Percentiles rank a stretch among this genome's conserved stretches.
phyloP scores from a whole-genome alignment of 2,888 invertebrate species.

The Cheilosia grossa region DNA sequence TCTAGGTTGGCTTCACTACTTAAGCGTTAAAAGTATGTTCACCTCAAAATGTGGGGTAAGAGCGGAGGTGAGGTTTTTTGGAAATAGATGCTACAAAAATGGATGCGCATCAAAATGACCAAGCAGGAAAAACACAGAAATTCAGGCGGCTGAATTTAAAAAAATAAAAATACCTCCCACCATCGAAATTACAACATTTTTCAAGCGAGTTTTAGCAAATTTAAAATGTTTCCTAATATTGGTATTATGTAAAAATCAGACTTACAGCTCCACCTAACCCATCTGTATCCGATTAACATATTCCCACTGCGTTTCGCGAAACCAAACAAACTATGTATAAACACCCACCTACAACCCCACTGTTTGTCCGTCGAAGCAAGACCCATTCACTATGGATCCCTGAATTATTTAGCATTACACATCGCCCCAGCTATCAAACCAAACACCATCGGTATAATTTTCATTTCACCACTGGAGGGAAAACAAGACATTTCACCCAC shows the following conservation, averaged over 20 bases:
- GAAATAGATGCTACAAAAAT: no score
- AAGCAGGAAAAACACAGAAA: no score
- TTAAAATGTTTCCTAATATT: no score
- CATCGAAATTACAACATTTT: no score
- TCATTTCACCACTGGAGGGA: slow-evolving; percentile 1
- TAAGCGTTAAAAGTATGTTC: no score
- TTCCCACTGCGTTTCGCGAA: not conserved
- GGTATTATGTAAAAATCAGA: not conserved
- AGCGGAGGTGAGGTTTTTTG: no score
- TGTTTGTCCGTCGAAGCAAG: slow-evolving; percentile 6
- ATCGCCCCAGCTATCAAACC: not conserved
- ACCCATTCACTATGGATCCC: slow-evolving; percentile 8
- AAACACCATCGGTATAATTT: slow-evolving; percentile 19
- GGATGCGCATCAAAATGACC: no score
- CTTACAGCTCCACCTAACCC: not conserved
- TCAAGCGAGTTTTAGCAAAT: no score
- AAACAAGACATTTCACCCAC: not conserved
- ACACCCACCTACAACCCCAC: not conserved
- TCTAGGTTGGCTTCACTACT: no score
- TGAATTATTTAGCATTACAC: slow-evolving; percentile 41
- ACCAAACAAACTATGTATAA: not conserved
- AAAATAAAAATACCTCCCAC: no score
- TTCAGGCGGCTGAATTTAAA: no score
- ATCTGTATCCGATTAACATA: not conserved
- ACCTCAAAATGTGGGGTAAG: no score